phyloP scores from a whole-genome alignment of 2,797 vertebrate species.

The Chrosomus eos region DNA sequence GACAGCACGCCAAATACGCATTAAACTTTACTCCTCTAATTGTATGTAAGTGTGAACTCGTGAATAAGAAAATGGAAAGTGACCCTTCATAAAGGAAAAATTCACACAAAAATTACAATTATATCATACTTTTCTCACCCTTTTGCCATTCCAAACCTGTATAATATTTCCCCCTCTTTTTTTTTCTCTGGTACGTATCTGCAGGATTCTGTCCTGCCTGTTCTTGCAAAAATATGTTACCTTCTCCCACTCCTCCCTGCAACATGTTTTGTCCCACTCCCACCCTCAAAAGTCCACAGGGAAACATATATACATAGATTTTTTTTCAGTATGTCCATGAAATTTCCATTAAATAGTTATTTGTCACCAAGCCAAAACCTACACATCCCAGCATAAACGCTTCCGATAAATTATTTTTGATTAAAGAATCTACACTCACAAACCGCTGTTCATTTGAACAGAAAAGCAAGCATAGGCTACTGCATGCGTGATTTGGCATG shows the following conservation, averaged over 20 bases:
- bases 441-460: background rate
- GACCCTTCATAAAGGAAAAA: background rate
- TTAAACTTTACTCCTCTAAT: too few relatives aligned
- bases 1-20: too few relatives aligned
- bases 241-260: background rate
- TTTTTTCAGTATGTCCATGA: background rate
- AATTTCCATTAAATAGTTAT: background rate
- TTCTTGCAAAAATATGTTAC: too few relatives aligned
- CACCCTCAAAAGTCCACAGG: too few relatives aligned
- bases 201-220: too few relatives aligned
- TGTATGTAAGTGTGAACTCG: too few relatives aligned
- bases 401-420: too few relatives aligned
- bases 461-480: background rate
- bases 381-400: too few relatives aligned
- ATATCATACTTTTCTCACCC: background rate
- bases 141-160: too few relatives aligned
- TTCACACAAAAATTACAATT: background rate
- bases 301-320: too few relatives aligned
- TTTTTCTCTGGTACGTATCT: background rate
- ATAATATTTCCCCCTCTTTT: background rate
- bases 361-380: background rate
- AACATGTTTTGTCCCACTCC: background rate
- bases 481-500: background rate
- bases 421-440: too few relatives aligned
- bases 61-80: background rate